Conservation (phyloP, 2,797 vertebrate genomes). For the Tapera naevia region DNA sequence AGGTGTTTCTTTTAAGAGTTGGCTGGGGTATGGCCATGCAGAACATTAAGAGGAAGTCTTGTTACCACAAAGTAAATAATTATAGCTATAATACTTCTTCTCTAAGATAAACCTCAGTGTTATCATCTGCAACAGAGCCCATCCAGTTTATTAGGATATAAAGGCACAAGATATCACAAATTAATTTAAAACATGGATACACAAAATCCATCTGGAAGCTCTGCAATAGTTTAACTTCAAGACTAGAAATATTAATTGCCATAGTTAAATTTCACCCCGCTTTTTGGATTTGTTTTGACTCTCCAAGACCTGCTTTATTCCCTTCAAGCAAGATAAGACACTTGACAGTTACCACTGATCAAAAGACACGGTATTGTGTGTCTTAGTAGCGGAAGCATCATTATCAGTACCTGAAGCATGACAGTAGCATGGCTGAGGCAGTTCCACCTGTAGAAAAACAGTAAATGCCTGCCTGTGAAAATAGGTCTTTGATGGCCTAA, state of each 20-base stretch:
- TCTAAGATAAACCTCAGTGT: accelerated
- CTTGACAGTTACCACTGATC: background rate
- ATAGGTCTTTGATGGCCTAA: background rate
- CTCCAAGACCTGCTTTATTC: background rate
- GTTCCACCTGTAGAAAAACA: background rate
- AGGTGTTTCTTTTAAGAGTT: background rate
- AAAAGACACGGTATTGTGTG: background rate
- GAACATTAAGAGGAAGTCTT: background rate
- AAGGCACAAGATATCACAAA: background rate
- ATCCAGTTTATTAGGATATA: background rate
- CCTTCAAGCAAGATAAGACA: background rate
- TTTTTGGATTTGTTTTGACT: background rate
- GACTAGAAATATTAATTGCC: background rate
- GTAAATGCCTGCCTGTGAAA: background rate
- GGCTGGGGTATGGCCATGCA: accelerated
- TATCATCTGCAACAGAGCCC: background rate
- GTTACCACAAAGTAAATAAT: background rate
- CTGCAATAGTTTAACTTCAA: background rate
- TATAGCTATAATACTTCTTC: background rate
- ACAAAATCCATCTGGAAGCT: background rate
- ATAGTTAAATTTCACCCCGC: background rate
- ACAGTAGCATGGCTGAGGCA: background rate
- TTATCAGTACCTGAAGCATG: background rate
- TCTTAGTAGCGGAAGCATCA: background rate
- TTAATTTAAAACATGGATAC: background rate